These are phyloP conservation scores for Brachyptera risi DNA, from an alignment of 2,888 invertebrate genomes.

Conservation along the genomic window DNA sequence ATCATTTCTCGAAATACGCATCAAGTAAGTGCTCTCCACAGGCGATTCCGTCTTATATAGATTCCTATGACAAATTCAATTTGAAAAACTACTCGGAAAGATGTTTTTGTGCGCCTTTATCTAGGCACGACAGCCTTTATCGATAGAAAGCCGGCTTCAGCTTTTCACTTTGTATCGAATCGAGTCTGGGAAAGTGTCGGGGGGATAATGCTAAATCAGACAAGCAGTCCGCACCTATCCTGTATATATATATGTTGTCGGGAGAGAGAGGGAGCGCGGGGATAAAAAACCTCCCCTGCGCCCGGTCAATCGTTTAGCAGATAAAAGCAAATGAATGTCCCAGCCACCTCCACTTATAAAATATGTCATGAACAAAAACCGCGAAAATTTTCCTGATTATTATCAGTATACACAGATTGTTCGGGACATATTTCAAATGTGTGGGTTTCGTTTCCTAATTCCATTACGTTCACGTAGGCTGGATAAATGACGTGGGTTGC, in stretches of 20 bases:
- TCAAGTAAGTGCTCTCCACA: not conserved
- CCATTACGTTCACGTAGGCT: no score
- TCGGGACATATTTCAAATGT: not conserved
- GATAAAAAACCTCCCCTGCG: conserved; percentile 10
- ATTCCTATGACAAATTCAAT: conserved; percentile 14
- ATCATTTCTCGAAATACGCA: conserved; percentile 6
- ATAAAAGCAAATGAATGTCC: conserved; percentile 22
- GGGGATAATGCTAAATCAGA: conserved; percentile 9
- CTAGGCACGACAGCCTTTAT: conserved; percentile 9
- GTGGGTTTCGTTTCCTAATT: no score
- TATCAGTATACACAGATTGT: conserved; percentile 3
- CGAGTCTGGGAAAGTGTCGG: not conserved
- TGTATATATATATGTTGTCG: no score
- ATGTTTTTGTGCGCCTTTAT: not conserved
- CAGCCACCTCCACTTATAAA: not conserved
- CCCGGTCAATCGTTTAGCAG: conserved; percentile 20
- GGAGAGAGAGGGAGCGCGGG: not conserved
- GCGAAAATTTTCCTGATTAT: not conserved
- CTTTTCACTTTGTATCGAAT: not conserved
- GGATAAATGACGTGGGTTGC: no score
- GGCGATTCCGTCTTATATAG: not conserved
- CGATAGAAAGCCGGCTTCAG: not conserved
- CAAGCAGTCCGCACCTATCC: not conserved
- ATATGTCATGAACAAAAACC: conserved; percentile 8
- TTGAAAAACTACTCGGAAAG: conserved; percentile 6